These are phyloP conservation scores for Hirtodrosophila cameraria DNA, from an alignment of 2,888 invertebrate genomes.

Conservation along the genomic window DNA sequence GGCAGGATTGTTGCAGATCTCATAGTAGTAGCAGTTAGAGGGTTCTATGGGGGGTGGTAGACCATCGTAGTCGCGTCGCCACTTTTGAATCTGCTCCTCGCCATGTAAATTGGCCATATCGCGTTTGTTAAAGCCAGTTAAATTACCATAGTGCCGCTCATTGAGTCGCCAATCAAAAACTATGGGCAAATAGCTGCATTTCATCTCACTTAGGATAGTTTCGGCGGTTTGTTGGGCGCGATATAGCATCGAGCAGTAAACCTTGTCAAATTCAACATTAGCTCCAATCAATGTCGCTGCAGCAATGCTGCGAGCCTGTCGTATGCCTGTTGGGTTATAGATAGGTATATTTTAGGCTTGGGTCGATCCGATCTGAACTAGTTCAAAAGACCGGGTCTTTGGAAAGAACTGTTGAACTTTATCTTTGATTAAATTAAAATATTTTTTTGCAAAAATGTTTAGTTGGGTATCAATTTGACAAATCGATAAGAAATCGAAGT, in stretches of 20 bases:
- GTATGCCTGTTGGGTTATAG: constrained; percentile 75
- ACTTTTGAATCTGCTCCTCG: constrained; percentile 92
- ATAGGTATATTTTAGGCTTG: too few species aligned
- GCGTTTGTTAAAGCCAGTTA: constrained; percentile 93
- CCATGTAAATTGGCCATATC: constrained; percentile 94
- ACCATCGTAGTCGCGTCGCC: constrained; percentile 93
- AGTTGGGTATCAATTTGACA: too few species aligned
- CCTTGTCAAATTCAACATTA: constrained; percentile 90
- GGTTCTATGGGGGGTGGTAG: constrained; percentile 92
- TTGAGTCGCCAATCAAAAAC: constrained; percentile 92
- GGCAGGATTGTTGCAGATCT: constrained; percentile 90
- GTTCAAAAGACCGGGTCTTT: too few species aligned
- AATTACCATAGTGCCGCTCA: constrained; percentile 94
- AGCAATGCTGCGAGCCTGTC: constrained; percentile 80
- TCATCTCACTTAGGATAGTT: constrained; percentile 88
- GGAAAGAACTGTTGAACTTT: too few species aligned
- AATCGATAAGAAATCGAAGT: too few species aligned
- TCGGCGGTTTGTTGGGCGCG: constrained; percentile 91
- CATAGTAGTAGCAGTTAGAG: constrained; percentile 90
- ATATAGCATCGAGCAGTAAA: constrained; percentile 91
- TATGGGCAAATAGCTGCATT: constrained; percentile 88
- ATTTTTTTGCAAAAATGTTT: too few species aligned
- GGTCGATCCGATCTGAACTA: too few species aligned
- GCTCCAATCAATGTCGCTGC: constrained; percentile 90
- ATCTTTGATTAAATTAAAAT: too few species aligned